Base-by-base conservation (phyloP, 2,888 invertebrate genomes). In the Heliothis peltigera region DNA sequence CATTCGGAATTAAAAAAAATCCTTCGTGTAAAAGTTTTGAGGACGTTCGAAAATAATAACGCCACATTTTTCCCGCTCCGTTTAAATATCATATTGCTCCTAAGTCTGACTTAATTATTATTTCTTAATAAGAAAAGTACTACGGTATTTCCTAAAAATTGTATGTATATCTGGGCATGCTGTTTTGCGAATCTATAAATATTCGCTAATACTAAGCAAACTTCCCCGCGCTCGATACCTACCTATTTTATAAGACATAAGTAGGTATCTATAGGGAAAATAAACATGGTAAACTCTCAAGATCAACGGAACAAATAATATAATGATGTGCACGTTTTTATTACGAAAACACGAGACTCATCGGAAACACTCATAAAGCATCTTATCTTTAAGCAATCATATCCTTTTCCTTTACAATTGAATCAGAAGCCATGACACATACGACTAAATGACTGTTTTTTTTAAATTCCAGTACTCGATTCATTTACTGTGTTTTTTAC, bases 211-310 rank as follows among this genome's bases (percentile, higher is more conserved):
- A n/a, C 15, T 39, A 39, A n/a, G n/a, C n/a, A n/a, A 39, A 39
- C 5, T 39, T 39, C 39, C 35, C 39, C 39, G 39, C 4, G 39
- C n/a, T n/a, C n/a, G n/a, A n/a, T n/a, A 39, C 15, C 1, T n/a
- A 32, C 32, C 12, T 10, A 32, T 8, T 32, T 0, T 28, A n/a
- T 1, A 39, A 49, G 21, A 10, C 8, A 22, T 8, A 42, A 35
- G n/a, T n/a, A 15, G 0, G 0, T 32, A 28, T 12, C 7, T 22
- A 64, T 10, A 70, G 55, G 58, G 60, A 79, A 70, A 79, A 79
- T 12, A 64, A 53, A 66, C 49, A 63, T 57, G 15, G 48, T 49
- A 48, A 64, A 55, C 44, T 46, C 46, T 51, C 6, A 57, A 67
- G 48, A 58, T 10, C 12, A 22, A 25, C 44, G 15, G 46, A 59